Percentiles rank a stretch among this genome's conserved stretches.
phyloP scores from a whole-genome alignment of 1,140 invertebrate species.

The Dreissena rostriformis region DNA sequence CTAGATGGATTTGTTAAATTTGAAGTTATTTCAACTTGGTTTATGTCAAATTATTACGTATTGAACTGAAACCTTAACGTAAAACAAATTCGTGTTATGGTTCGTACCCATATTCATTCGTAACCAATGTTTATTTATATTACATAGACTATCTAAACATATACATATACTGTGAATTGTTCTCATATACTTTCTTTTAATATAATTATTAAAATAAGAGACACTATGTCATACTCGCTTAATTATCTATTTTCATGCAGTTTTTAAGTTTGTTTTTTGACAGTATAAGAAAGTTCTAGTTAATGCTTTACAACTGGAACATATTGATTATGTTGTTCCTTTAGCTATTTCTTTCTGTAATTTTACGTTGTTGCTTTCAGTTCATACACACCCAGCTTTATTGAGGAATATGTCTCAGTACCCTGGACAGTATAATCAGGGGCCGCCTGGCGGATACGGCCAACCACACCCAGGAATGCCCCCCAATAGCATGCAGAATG shows the following conservation, averaged over 20 bases:
- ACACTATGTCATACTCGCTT: background rate
- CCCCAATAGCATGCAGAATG: constrained; percentile 57
- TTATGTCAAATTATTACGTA: no score
- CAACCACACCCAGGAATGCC: background rate
- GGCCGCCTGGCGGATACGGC: constrained; percentile 40
- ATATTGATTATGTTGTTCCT: background rate
- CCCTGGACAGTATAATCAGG: constrained; percentile 61
- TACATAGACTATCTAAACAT: no score
- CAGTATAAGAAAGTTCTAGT: background rate
- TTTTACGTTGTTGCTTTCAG: background rate
- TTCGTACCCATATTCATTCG: no score
- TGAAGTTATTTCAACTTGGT: no score
- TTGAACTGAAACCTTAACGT: no score
- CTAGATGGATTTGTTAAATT: no score
- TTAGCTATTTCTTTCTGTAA: background rate
- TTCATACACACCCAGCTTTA: background rate
- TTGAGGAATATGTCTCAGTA: constrained; percentile 49
- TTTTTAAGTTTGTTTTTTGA: background rate
- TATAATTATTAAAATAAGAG: no score
- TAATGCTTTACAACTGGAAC: background rate
- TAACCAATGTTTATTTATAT: no score
- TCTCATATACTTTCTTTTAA: no score
- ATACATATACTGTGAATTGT: no score
- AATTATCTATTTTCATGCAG: background rate
- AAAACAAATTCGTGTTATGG: no score